Percentiles rank a stretch among this genome's conserved stretches.
Evolutionary conservation across 1,140 invertebrate genomes (phyloP).

Genomic region (roundworm (Caenorhabditis elegans)): WBcel235 BX284602.5:4967501-4968000

Average conservation of each 20-base stretch:
- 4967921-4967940: not conserved
- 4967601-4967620: no score
- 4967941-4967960: not conserved
- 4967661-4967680: not conserved
- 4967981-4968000: not conserved
- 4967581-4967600: no score
- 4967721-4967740: not conserved
- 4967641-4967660: not conserved
- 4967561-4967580: no score
- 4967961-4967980: slow-evolving; percentile 1
- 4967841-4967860: not conserved
- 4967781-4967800: not conserved
- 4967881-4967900: not conserved
- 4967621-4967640: not conserved
- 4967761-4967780: not conserved
- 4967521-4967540: no score
- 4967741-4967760: not conserved
- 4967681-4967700: not conserved
- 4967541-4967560: no score
- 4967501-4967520: no score
- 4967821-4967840: not conserved
- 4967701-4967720: not conserved
- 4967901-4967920: not conserved
- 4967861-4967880: not conserved
- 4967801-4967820: not conserved